Percentiles rank a stretch among this genome's conserved stretches.
phyloP scores from a whole-genome alignment of 1,140 invertebrate genomes.

The Chironomus striatipennis region DNA sequence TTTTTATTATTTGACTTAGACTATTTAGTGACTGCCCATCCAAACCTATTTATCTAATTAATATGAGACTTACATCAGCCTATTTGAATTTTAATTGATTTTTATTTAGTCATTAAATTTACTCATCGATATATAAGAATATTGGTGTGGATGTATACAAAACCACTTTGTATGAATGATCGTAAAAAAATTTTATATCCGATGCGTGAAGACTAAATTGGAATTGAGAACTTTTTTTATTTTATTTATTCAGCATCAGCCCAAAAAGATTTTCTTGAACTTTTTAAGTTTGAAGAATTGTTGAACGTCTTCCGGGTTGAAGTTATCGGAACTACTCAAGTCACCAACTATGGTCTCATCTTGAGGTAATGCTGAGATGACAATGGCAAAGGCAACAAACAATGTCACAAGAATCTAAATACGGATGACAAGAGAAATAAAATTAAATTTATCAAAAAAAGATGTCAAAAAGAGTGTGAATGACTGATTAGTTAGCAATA shows the following conservation, averaged over 20 bases:
- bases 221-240: neutral
- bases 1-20: neutral
- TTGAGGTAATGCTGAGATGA: neutral
- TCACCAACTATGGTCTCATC: constrained; percentile 2
- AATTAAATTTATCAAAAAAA: neutral
- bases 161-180: too few species aligned
- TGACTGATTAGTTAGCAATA: neutral
- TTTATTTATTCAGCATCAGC: neutral
- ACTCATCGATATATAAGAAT: neutral
- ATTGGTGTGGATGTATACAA: neutral
- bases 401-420: neutral
- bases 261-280: constrained; percentile 9
- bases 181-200: too few species aligned
- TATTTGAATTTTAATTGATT: constrained; percentile 1
- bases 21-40: neutral
- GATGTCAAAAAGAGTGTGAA: neutral
- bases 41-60: constrained; percentile 9
- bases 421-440: neutral
- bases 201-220: too few species aligned
- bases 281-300: constrained; percentile 11
- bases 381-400: neutral
- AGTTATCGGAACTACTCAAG: neutral
- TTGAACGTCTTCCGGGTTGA: constrained; percentile 11
- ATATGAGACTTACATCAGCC: neutral
- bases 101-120: constrained; percentile 5